phyloP scores from a whole-genome alignment of 2,113 vertebrate species.

The Dipodomys stephensi region DNA sequence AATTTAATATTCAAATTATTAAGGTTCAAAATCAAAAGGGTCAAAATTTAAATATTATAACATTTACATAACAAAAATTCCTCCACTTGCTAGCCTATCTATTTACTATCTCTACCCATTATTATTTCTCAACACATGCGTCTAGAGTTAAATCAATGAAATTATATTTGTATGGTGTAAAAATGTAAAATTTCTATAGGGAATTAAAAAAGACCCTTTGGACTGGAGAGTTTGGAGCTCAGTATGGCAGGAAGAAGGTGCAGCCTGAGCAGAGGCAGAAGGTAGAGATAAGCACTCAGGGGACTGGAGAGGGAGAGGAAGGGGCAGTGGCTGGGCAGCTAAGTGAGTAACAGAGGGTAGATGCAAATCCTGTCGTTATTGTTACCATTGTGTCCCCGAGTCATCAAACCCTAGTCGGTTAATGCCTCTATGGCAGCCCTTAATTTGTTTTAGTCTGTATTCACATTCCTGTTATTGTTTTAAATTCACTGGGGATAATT shows the following conservation, averaged over 20 bases:
- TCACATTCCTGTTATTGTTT: conserved; percentile 85
- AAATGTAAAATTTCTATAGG: too few relatives aligned
- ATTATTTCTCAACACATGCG: too few relatives aligned
- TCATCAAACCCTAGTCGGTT: conserved; percentile 73
- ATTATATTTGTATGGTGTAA: too few relatives aligned
- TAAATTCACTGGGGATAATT: conserved; percentile 86
- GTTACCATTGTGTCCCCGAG: conserved; percentile 41
- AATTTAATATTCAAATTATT: too few relatives aligned
- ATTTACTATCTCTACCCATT: too few relatives aligned
- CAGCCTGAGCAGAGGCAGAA: not conserved
- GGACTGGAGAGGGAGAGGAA: not conserved
- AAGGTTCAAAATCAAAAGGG: too few relatives aligned
- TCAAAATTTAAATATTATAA: too few relatives aligned
- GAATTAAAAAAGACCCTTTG: not conserved
- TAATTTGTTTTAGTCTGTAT: conserved; percentile 84
- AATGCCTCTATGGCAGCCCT: conserved; percentile 81
- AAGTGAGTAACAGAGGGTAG: not conserved
- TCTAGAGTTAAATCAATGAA: too few relatives aligned
- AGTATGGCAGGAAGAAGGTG: not conserved
- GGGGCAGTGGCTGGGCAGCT: not conserved
- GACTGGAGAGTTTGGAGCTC: not conserved
- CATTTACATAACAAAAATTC: too few relatives aligned
- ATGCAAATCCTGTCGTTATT: not conserved
- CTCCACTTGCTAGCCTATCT: too few relatives aligned
- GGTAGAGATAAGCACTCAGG: not conserved